phyloP scores from a whole-genome alignment of 2,888 invertebrate species.

The Ptilodon capucinus region DNA sequence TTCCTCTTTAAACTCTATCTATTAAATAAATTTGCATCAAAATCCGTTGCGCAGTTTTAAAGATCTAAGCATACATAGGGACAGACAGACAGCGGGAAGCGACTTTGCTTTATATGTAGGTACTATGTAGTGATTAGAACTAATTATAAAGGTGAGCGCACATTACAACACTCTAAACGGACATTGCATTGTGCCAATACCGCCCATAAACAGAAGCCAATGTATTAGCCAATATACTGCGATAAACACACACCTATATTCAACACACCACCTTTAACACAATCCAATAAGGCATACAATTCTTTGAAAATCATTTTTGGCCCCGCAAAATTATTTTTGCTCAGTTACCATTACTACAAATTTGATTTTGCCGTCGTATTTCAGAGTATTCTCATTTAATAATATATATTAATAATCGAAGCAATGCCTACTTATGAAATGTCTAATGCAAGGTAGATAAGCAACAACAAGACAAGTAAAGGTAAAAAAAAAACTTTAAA shows the following conservation, averaged over 20 bases:
- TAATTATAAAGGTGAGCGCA: constrained; percentile 36
- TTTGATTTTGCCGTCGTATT: constrained; percentile 6
- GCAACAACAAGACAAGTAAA: no score
- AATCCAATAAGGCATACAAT: constrained; percentile 6
- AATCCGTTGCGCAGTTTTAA: no score
- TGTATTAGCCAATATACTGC: constrained; percentile 37
- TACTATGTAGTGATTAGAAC: no score
- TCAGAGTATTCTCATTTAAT: constrained; percentile 13
- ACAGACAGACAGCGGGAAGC: no score
- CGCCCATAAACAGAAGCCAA: constrained; percentile 33
- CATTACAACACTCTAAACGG: constrained; percentile 42
- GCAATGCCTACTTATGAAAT: no score
- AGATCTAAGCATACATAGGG: no score
- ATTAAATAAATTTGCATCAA: no score
- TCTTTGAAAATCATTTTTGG: background rate
- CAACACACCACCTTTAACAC: constrained; percentile 1
- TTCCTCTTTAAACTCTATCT: no score
- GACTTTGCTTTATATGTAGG: no score
- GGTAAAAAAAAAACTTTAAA: no score
- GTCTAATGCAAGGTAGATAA: no score
- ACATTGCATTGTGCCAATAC: constrained; percentile 36
- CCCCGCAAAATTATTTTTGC: background rate
- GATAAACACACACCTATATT: constrained; percentile 9
- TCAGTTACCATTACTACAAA: background rate
- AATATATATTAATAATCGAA: no score